Evolutionary conservation across 2,113 vertebrate genomes (phyloP), one percentile per base, ranked within the genome.

Genomic region (Pelusios castaneus): DNA sequence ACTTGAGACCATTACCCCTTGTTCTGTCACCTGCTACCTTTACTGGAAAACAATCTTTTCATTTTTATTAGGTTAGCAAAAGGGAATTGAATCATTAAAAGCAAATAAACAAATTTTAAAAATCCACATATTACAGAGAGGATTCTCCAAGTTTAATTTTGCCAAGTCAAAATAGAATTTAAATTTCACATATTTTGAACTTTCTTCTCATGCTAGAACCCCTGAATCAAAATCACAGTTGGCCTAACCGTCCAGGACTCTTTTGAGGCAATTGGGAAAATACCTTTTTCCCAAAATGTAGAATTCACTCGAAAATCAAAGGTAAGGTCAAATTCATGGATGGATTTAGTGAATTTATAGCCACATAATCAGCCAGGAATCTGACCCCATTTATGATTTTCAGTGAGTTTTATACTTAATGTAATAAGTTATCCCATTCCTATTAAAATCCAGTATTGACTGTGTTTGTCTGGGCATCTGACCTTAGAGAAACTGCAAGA

Each of bases 391-490:
- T 31, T 7, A 49, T 19, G 70, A 55, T 45, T 92, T 85, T 78
- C 84, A 83, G 38, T 13, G 63, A 41, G 54, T 78, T 94, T 77
- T 94, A 82, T 45, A 76, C 12, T 60, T 0, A 2, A 73, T 80
- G 56, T 67, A 29, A 11, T 52, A 82, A 84, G 80, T 55, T 85
- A 47, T 87, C 41, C 73, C 49, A 5, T 87, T 34, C 49, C 17
- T 4, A 43, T 87, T 91, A 93, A 88, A 80, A 92, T 94, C 31
- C n/a, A 67, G n/a, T 10, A 80, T 41, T 54, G 5, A 1, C n/a
- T 70, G 38, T 34, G 76, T 29, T 49, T 63, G 13, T 76, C 25
- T 43, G 52, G 4, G 1, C 1, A 0, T 0, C 60, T 67, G 21
- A 52, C 70, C 47, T 82, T 70, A 52, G 51, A 38, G 21, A 70